A percentile compares a stretch with the other conserved stretches of the same genome.
phyloP scores from a whole-genome alignment of 2,888 invertebrate species.

The Lepidocyrtinus sp. region DNA sequence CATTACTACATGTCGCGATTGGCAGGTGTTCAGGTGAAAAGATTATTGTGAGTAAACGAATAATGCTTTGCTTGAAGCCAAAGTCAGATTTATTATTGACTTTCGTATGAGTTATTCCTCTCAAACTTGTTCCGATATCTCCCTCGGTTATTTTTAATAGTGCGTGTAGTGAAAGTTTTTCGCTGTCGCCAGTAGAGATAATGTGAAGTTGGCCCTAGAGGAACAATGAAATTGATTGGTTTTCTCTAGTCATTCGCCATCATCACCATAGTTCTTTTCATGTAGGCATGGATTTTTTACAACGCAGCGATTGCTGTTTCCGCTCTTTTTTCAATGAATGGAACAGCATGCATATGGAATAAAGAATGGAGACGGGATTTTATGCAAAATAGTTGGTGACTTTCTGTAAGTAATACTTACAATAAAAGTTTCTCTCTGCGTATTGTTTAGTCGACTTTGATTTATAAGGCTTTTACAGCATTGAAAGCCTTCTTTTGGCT shows the following conservation, averaged over 20 bases:
- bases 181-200: conserved; percentile 50
- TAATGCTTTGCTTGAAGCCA: too few relatives aligned
- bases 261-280: too few relatives aligned
- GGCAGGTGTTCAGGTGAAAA: too few relatives aligned
- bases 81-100: too few relatives aligned
- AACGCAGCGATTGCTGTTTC: not conserved
- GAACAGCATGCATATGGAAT: not conserved
- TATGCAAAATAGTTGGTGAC: conserved; percentile 56
- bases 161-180: too few relatives aligned
- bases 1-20: too few relatives aligned
- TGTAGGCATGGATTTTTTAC: too few relatives aligned
- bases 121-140: too few relatives aligned
- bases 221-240: conserved; percentile 48
- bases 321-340: not conserved
- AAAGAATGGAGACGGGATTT: conserved; percentile 29
- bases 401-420: conserved; percentile 43
- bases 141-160: too few relatives aligned
- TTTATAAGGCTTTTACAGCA: conserved; percentile 65
- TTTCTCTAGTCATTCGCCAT: conserved; percentile 18
- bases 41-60: too few relatives aligned
- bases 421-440: conserved; percentile 38
- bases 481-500: conserved; percentile 49
- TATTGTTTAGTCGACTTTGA: conserved; percentile 64
- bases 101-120: too few relatives aligned
- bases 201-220: too few relatives aligned